Evolutionary conservation across 2,113 vertebrate genomes (phyloP).

Genomic region (Cariama cristata): DNA sequence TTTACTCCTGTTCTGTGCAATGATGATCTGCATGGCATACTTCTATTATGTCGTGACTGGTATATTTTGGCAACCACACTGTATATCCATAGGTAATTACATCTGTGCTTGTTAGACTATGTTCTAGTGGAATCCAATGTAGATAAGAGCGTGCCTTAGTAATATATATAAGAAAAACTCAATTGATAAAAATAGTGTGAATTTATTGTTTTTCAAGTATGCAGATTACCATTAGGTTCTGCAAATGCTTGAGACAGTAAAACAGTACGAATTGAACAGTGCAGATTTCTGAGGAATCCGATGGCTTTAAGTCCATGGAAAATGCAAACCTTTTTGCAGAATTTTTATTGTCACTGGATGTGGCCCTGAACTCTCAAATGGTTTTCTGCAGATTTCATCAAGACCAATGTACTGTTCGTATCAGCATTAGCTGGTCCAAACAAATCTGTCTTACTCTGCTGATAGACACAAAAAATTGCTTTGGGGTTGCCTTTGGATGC

Average conservation of each 20-base stretch:
- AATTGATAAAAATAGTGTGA: neutral
- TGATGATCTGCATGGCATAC: constrained; percentile 67
- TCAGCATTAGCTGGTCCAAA: constrained; percentile 7
- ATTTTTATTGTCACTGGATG: neutral
- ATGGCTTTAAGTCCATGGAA: neutral
- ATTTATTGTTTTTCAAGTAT: constrained; percentile 26
- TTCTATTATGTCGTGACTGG: constrained; percentile 47
- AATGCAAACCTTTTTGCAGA: neutral
- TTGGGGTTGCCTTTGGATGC: constrained; percentile 46
- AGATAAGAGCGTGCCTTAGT: neutral
- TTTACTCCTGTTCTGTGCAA: constrained; percentile 62
- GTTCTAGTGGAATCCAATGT: neutral
- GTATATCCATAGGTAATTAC: constrained; percentile 69
- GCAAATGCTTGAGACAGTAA: constrained; percentile 29
- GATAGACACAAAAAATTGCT: neutral
- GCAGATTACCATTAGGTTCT: constrained; percentile 40
- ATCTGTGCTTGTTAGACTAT: constrained; percentile 1
- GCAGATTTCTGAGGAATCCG: constrained; percentile 9
- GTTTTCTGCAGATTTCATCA: constrained; percentile 38
- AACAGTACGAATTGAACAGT: neutral
- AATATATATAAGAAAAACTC: neutral
- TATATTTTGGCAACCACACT: constrained; percentile 69
- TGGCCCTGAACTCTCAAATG: neutral
- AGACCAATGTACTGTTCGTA: constrained; percentile 1
- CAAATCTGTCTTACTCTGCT: neutral